phyloP scores from a whole-genome alignment of 2,888 invertebrate species.

The Aphelenchoides bicaudatus region DNA sequence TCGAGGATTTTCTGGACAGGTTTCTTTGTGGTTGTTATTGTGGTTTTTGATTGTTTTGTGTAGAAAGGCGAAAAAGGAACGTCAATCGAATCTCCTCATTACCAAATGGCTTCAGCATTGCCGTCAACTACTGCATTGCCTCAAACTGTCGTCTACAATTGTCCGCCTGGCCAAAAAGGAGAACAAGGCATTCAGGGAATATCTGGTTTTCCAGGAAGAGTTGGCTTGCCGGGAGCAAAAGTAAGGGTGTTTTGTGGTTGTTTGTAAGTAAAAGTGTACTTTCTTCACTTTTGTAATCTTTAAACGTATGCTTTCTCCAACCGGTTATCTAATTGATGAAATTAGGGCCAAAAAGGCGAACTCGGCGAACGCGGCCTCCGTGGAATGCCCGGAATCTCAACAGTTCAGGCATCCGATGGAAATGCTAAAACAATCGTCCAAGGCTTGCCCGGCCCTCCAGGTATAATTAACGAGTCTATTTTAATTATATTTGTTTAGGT shows the following conservation, averaged over 20 bases:
- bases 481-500: constrained; percentile 31
- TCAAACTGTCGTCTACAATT: constrained; percentile 1
- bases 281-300: constrained; percentile 19
- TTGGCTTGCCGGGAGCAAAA: constrained; percentile 22
- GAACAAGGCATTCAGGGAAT: constrained; percentile 29
- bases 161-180: constrained; percentile 32
- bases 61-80: constrained; percentile 25
- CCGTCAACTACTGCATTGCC: constrained; percentile 1
- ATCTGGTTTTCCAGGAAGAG: constrained; percentile 33
- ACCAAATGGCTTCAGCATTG: constrained; percentile 12
- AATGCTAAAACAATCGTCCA: constrained; percentile 37
- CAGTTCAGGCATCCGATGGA: constrained; percentile 22
- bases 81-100: neutral
- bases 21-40: constrained; percentile 20
- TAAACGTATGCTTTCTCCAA: neutral
- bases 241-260: constrained; percentile 12
- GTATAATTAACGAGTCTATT: neutral
- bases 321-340: constrained; percentile 6
- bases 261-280: constrained; percentile 13
- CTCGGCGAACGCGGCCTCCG: constrained; percentile 49
- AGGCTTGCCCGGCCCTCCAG: constrained; percentile 35
- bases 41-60: constrained; percentile 22
- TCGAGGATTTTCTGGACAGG: constrained; percentile 39
- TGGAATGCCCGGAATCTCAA: constrained; percentile 25
- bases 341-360: constrained; percentile 58